Conservation (phyloP, 1,140 invertebrate genomes). For the Drosophila funebris region DNA sequence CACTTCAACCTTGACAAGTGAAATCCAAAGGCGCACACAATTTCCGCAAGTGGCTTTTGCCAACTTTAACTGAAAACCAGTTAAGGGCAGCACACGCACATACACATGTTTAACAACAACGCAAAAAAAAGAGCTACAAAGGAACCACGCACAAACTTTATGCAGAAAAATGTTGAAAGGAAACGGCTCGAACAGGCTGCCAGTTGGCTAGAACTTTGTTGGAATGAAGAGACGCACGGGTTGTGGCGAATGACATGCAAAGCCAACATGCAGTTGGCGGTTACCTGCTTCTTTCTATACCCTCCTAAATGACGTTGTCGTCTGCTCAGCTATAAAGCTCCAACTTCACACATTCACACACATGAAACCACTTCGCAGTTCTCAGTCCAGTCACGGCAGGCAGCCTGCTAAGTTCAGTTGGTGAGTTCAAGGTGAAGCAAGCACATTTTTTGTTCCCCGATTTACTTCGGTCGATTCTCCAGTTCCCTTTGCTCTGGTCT, state of each 20-base stretch:
- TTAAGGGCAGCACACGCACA: slow-evolving; percentile 51
- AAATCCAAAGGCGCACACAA: slow-evolving; percentile 73
- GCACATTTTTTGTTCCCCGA: slow-evolving; percentile 32
- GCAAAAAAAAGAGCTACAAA: slow-evolving; percentile 27
- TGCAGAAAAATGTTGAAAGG: slow-evolving; percentile 49
- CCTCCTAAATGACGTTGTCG: slow-evolving; percentile 1
- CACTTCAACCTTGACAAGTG: slow-evolving; percentile 68
- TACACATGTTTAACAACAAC: slow-evolving; percentile 3
- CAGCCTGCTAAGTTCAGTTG: slow-evolving; percentile 68
- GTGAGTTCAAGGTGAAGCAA: slow-evolving; percentile 78
- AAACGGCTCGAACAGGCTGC: slow-evolving; percentile 45
- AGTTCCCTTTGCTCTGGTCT: neutral
- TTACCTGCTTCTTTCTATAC: slow-evolving; percentile 38
- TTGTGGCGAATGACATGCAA: neutral
- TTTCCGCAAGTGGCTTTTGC: slow-evolving; percentile 79
- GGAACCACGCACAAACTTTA: slow-evolving; percentile 69
- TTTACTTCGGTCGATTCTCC: slow-evolving; percentile 11
- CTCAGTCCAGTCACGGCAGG: slow-evolving; percentile 42
- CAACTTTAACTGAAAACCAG: slow-evolving; percentile 78
- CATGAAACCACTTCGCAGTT: slow-evolving; percentile 8
- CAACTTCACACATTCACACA: slow-evolving; percentile 41
- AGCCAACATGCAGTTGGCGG: slow-evolving; percentile 29
- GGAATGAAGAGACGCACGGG: neutral
- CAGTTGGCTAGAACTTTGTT: slow-evolving; percentile 29
- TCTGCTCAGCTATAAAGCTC: slow-evolving; percentile 52